Base-by-base conservation (phyloP, 2,797 vertebrate species). In the Chloroceryle inda region DNA sequence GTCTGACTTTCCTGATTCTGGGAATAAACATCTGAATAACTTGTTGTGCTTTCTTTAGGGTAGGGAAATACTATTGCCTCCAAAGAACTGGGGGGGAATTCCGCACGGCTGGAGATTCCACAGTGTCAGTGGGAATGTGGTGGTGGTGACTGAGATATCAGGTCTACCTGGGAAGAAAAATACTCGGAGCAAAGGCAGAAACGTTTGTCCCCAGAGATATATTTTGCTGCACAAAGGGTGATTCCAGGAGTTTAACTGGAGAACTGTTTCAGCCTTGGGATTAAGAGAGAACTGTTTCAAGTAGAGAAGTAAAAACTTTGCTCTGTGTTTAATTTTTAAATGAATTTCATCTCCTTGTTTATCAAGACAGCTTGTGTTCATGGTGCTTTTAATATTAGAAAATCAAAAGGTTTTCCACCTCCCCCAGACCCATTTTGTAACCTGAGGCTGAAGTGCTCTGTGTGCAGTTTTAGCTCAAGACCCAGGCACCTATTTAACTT, bases 1-100 rank as follows among this genome's bases (percentile, higher is more conserved):
- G 44, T 5, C 75, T 75, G 73, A 64, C 72, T 61, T 91, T 76
- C 87, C 80, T 63, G 63, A n/a, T 63, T 8, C 84, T 44, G 18
- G 82, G 80, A 69, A 91, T 89, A 95, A 89, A 71, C 74, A 37
- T 40, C 84, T 82, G 24, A 95, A 72, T 86, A 31, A 22, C 50
- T 82, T 69, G 35, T 77, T 78, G 68, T 89, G 45, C 91, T 94
- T 85, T 67, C 72, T 91, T 81, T 88, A 76, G 69, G 59, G 19
- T 5, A 50, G 83, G 72, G 72, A 85, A 67, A 50, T 80, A 24
- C 7, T 37, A 33, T 45, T 69, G 52, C 45, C 66, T 89, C 55
- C 44, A 24, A 63, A 81, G 85, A 63, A 38, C n/a, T 66, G 76
- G 72, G 62, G 56, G 58, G 78, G 74, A 38, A 38, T 93, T 85